Evolutionary conservation across 2,113 vertebrate species (phyloP).

Genomic region (Nannobrachium achirus): DNA sequence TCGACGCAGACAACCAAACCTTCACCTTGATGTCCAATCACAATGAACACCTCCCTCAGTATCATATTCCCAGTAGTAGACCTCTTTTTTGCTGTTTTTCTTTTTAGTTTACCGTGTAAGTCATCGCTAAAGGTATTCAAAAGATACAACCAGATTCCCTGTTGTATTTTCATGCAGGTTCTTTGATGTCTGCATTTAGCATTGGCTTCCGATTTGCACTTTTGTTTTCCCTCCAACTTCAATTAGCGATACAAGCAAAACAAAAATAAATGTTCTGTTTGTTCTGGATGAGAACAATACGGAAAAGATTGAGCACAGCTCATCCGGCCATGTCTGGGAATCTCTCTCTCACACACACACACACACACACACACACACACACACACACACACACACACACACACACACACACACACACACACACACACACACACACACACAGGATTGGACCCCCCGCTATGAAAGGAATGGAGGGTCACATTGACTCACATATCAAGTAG

Average conservation of each 20-base stretch:
- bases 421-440: slow-evolving; percentile 6
- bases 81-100: no score
- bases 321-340: slow-evolving; percentile 75
- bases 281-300: slow-evolving; percentile 80
- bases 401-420: slow-evolving; percentile 25
- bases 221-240: slow-evolving; percentile 39
- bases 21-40: no score
- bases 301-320: slow-evolving; percentile 65
- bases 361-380: neutral
- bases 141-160: slow-evolving; percentile 4
- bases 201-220: slow-evolving; percentile 43
- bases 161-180: slow-evolving; percentile 58
- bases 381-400: slow-evolving; percentile 22
- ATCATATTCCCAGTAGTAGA: no score
- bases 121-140: no score
- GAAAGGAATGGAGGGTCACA: slow-evolving; percentile 43
- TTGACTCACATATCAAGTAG: slow-evolving; percentile 38
- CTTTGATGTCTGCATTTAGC: slow-evolving; percentile 78
- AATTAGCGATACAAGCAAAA: slow-evolving; percentile 69
- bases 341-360: slow-evolving; percentile 51
- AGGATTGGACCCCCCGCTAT: slow-evolving; percentile 55
- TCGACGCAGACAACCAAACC: slow-evolving; percentile 18
- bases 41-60: no score
- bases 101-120: no score
- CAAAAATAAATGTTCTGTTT: slow-evolving; percentile 73